phyloP scores from a whole-genome alignment of 2,113 vertebrate genomes.

The Cacatua alba region DNA sequence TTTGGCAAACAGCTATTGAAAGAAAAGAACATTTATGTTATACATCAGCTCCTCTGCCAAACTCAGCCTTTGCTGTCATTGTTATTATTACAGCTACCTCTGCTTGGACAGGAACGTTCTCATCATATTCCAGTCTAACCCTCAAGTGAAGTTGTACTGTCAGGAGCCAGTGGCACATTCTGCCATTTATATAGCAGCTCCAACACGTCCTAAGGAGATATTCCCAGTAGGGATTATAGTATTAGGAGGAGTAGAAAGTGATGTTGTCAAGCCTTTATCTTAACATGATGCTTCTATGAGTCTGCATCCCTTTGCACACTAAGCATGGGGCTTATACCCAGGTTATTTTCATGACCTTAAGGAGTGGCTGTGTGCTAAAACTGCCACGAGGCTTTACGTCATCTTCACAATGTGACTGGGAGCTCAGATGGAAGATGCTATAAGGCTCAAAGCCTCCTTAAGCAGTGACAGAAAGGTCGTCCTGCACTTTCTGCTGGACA shows the following conservation, averaged over 20 bases:
- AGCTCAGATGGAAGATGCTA: not conserved
- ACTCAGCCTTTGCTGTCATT: not conserved
- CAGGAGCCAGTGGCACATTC: not conserved
- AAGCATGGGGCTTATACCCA: not conserved
- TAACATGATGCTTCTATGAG: no score
- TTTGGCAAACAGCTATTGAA: not conserved
- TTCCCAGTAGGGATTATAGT: not conserved
- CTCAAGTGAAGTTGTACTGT: not conserved
- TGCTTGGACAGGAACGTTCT: not conserved
- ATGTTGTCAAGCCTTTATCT: not conserved
- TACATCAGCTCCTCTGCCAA: not conserved
- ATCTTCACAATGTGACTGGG: rapidly evolving
- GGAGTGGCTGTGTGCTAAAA: not conserved
- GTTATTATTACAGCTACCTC: not conserved
- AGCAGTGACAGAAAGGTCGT: not conserved
- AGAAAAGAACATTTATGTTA: not conserved
- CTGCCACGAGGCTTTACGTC: not conserved
- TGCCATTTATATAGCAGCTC: not conserved
- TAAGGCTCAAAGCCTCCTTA: slow-evolving; percentile 6
- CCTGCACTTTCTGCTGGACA: not conserved
- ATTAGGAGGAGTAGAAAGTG: not conserved
- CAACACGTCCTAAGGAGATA: not conserved
- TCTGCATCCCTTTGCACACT: not conserved
- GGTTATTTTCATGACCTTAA: not conserved
- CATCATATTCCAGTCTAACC: not conserved